Conservation (phyloP, 2,888 invertebrate genomes). For the Philaethria dido region DNA sequence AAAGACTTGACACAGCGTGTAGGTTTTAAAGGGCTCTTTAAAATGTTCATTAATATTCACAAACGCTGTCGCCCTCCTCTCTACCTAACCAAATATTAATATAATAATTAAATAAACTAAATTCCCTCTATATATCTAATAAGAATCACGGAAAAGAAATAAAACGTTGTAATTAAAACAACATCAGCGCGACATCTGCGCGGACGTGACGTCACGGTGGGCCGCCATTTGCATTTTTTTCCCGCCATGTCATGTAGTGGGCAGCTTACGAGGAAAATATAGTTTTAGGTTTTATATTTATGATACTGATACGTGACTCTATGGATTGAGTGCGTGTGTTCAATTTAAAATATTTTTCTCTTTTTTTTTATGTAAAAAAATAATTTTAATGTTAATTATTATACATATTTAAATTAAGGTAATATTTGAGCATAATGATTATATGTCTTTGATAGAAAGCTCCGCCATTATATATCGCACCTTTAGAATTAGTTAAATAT, state of each 20-base stretch:
- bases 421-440: too few species aligned
- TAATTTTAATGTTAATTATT: too few species aligned
- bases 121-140: slow-evolving; percentile 13
- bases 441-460: too few species aligned
- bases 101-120: background rate
- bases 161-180: slow-evolving; percentile 50
- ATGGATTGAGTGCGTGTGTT: background rate
- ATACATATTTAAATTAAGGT: too few species aligned
- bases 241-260: slow-evolving; percentile 34
- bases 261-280: slow-evolving; percentile 34
- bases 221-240: slow-evolving; percentile 54
- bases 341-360: background rate
- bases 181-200: slow-evolving; percentile 50
- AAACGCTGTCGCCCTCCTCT: too few species aligned
- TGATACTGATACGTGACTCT: slow-evolving; percentile 16
- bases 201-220: slow-evolving; percentile 52
- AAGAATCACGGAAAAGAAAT: slow-evolving; percentile 41
- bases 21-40: too few species aligned
- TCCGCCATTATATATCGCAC: too few species aligned
- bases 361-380: background rate
- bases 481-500: too few species aligned
- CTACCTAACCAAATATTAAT: too few species aligned
- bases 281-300: slow-evolving; percentile 31
- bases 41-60: too few species aligned
- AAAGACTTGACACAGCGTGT: too few species aligned